Evolutionary conservation across 2,888 invertebrate species (phyloP).

Genomic region (Pterostichus madidus): DNA sequence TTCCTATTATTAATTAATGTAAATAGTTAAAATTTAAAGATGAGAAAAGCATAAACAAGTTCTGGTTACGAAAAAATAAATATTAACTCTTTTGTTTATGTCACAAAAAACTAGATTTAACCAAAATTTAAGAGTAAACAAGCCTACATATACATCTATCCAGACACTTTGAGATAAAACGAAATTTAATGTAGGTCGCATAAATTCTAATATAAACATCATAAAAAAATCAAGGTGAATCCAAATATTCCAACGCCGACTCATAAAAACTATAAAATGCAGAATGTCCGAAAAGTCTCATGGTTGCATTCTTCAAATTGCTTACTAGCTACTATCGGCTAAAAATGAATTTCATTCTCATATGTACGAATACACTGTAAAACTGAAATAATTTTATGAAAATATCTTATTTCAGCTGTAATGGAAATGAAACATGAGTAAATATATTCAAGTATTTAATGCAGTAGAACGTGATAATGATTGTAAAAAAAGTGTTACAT

Average conservation of each 20-base stretch:
- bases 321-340: background rate
- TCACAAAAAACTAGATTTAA: constrained; percentile 37
- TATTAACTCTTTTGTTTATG: constrained; percentile 13
- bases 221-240: constrained; percentile 55
- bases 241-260: constrained; percentile 3
- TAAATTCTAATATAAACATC: constrained; percentile 43
- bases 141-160: constrained; percentile 11
- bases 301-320: constrained; percentile 6
- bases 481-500: no score
- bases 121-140: constrained; percentile 44
- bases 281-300: background rate
- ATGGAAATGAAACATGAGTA: no score
- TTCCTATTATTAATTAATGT: background rate
- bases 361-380: no score
- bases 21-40: constrained; percentile 6
- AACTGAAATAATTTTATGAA: background rate
- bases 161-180: constrained; percentile 15
- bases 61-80: background rate
- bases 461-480: no score
- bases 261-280: constrained; percentile 30
- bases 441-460: no score
- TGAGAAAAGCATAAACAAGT: background rate
- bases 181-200: constrained; percentile 34
- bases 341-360: background rate
- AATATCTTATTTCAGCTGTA: background rate